Base-by-base conservation (phyloP, 2,888 invertebrate species). In the Eristalinus aeneus region DNA sequence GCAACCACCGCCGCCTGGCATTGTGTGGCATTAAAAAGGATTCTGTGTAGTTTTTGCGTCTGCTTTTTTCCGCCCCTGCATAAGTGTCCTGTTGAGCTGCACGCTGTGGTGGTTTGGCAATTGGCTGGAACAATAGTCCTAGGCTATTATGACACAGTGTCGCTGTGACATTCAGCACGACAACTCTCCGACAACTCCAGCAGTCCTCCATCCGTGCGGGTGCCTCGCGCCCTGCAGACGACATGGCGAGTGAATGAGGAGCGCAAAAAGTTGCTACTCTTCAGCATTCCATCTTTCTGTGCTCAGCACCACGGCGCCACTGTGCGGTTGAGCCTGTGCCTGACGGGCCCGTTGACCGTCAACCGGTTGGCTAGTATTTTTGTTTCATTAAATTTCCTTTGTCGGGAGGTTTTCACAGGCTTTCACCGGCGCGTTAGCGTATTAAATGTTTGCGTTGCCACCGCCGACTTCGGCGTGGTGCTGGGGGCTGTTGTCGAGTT, bases 31-130 rank as follows among this genome's bases (percentile, higher is more conserved):
- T 84, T 85, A 69, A 85, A 80, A 80, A 56, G 67, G 56, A 36
- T 56, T 27, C 6, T 32, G 16, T 46, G 16, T 11, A 27, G 34
- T 63, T 58, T 27, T 58, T 46, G 12, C n/a, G 34, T 63, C 27
- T 27, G 64, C 46, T 65, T 46, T 53, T 27, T 46, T 73, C 73
- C 54, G 73, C 77, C 39, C 39, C 39, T 4, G 39, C 39, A 65
- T 81, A 82, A 86, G 86, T 86, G 82, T 86, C 86, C 77, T 82
- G 86, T 82, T 78, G 86, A 86, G 86, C 82, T 82, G 78, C 82
- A 82, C 60, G 86, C 82, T 69, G 54, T 71, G 71, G 77, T 81
- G 86, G 86, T 77, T 86, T 77, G 81, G 86, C 86, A 86, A 86
- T 86, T 86, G 86, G 82, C 86, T 69, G 77, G 82, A 82, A 86